Base-by-base conservation (phyloP, 2,888 invertebrate species). In the Xylocampa areola region DNA sequence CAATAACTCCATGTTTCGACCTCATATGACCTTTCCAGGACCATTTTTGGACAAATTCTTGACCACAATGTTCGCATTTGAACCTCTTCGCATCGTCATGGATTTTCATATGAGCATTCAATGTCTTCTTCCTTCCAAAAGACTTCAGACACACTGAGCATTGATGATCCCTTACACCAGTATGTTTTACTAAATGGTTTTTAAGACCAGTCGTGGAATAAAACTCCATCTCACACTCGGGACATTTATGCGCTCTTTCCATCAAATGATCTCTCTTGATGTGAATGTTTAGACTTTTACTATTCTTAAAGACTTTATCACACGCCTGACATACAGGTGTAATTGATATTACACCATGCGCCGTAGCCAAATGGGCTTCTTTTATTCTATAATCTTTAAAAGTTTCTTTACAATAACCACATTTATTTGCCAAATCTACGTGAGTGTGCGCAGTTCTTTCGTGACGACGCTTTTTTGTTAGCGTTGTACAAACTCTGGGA, bases 141-240 rank as follows among this genome's bases (percentile, higher is more conserved):
- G 69, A 67, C 53, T 88, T 87, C 0, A 75, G 64, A 23, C 90
- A 90, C 1, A 84, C 60, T 4, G 79, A 73, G 43, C 90, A 90
- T 7, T 86, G 78, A 40, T 84, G 91, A 2, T 89, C 88, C 60
- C 87, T 90, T 0, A 80, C 77, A 0, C 88, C 89, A 0, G 90
- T 88, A 58, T 94, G 94, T 19, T 85, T 91, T 5, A 90, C 80
- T 82, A 88, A 82, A 52, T 92, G 92, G 17, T 82, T 83, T 41
- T 85, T 86, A 25, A 90, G 66, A 11, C 80, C 82, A 17, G 84
- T 82, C 5, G 86, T 81, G 0, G 68, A 73, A 44, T 45, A 76
- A 13, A 75, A 75, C 0, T 10, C 40, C 63, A 61, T 79, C 0
- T 74, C 78, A 14, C 81, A 81, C 6, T 73, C 53, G 0, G 61